Percentiles rank a stretch among this genome's conserved stretches.
Evolutionary conservation across 2,797 vertebrate genomes (phyloP).

Genomic region (Fistularia commersonii): DNA sequence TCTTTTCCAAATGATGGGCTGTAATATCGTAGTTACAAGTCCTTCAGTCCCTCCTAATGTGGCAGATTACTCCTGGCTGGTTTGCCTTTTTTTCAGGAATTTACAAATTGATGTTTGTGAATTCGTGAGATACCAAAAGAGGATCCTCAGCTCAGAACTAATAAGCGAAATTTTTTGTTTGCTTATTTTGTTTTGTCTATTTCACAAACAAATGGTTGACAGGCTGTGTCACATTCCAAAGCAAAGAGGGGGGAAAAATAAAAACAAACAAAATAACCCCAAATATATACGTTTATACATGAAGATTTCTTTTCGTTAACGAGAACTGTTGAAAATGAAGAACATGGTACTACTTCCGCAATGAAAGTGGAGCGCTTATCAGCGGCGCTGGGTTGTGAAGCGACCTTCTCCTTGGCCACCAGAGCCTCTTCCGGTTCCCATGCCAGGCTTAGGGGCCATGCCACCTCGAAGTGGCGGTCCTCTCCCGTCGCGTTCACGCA

Average conservation of each 20-base stretch:
- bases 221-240: constrained; percentile 97
- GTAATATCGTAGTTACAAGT: constrained; percentile 64
- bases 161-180: constrained; percentile 81
- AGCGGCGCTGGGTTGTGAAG: constrained; percentile 88
- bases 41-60: constrained; percentile 74
- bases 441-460: constrained; percentile 86
- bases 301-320: constrained; percentile 78
- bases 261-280: constrained; percentile 43
- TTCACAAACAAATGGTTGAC: constrained; percentile 86
- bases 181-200: constrained; percentile 74
- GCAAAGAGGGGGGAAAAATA: constrained; percentile 68
- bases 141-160: constrained; percentile 86
- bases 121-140: constrained; percentile 82
- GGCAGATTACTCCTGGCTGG: constrained; percentile 71
- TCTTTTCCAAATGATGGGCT: constrained; percentile 74
- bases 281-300: constrained; percentile 76
- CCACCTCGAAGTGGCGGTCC: constrained; percentile 85
- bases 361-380: constrained; percentile 70
- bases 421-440: constrained; percentile 83
- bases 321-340: constrained; percentile 90
- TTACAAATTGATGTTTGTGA: constrained; percentile 88
- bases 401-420: constrained; percentile 85
- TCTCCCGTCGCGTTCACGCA: constrained; percentile 89
- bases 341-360: constrained; percentile 84
- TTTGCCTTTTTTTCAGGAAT: constrained; percentile 63